Conservation (phyloP, 2,888 invertebrate species). For the Sipha maydis region DNA sequence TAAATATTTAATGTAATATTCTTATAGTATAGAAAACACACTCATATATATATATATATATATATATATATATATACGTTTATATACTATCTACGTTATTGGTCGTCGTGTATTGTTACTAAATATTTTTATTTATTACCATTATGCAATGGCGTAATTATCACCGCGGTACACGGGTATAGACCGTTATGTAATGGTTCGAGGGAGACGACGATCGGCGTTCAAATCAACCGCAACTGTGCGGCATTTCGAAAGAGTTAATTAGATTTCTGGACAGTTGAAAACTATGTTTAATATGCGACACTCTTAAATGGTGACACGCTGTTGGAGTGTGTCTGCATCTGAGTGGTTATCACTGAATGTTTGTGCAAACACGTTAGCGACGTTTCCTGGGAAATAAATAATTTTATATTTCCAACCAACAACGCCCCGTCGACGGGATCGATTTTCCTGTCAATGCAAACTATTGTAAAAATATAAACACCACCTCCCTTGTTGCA, state of each 20-base stretch:
- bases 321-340: not conserved
- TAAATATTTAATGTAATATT: not conserved
- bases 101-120: not conserved
- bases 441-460: conserved; percentile 45
- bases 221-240: not conserved
- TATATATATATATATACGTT: not conserved
- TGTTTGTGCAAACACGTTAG: not conserved
- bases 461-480: conserved; percentile 1
- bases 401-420: conserved; percentile 7
- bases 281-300: conserved; percentile 1
- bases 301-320: conserved; percentile 32
- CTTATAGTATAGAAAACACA: not conserved
- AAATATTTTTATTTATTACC: not conserved
- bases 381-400: not conserved
- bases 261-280: not conserved
- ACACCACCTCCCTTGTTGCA: conserved; percentile 32
- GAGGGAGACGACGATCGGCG: conserved; percentile 34
- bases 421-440: conserved; percentile 22
- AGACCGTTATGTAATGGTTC: conserved; percentile 10
- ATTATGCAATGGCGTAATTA: not conserved
- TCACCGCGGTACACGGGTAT: not conserved
- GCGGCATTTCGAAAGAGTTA: conserved; percentile 18
- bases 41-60: not conserved
- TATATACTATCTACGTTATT: not conserved
- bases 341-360: not conserved